Evolutionary conservation across 2,113 vertebrate genomes (phyloP), one percentile per base, ranked within the genome.

Genomic region (Paralichthys olivaceus): DNA sequence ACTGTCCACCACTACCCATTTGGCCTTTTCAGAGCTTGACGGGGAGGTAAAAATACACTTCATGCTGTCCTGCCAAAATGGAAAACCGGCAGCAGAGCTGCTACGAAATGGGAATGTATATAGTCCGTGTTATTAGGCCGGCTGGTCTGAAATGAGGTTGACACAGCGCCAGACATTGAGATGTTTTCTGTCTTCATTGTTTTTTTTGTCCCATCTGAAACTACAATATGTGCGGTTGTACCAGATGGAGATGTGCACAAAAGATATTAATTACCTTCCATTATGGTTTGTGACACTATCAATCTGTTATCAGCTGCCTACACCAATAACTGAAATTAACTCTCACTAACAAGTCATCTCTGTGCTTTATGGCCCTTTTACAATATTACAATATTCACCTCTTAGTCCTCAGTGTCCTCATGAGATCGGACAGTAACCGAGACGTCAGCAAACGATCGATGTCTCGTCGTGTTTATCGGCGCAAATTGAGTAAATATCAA

Each of bases 201-300:
- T 58, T 69, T 69, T 58, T 70, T 69, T 26, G n/a, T 80, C 69
- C 64, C 64, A 87, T 77, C 74, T 79, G 45, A 80, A 82, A 84
- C 77, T 73, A n/a, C 77, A 87, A 71, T 83, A 82, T 83, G 83
- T 61, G 76, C 84, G 62, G 82, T 74, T 72, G 71, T 75, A 81
- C 71, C 79, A 87, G 85, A 83, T 87, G 73, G 74, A 85, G 70
- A 76, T 75, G 45, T 1, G 59, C 43, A 82, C 69, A 61, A 86
- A 87, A 56, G 71, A 91, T 91, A 91, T 90, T 92, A 91, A 94
- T 93, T 91, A 86, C 80, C 87, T 88, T 90, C 88, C 82, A 84
- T 92, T 90, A 85, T 68, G 40, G 69, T 90, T 85, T 89, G 80
- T 81, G 86, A 87, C 89, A 90, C 83, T 77, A 89, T 92, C 90